A percentile compares a stretch with the other conserved stretches of the same genome.
Conservation (phyloP, 2,113 vertebrate species). For the Dunckerocampus dactyliophorus region DNA sequence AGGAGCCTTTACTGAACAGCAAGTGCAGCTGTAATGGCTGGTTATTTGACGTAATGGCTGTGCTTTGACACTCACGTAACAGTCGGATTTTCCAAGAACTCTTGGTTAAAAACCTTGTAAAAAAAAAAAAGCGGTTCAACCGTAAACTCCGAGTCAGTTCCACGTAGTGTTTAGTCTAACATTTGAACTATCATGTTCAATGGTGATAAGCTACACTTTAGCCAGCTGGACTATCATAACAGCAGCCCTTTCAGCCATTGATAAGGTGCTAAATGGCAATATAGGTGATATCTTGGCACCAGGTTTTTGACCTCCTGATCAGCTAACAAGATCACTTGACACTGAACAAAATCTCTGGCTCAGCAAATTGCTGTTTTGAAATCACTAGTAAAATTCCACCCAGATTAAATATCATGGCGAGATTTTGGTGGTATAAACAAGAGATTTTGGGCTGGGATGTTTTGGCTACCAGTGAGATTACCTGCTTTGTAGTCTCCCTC, state of each 20-base stretch:
- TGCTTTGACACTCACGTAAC: not conserved
- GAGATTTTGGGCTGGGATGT: slow-evolving; percentile 50
- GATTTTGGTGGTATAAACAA: slow-evolving; percentile 57
- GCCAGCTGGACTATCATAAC: slow-evolving; percentile 54
- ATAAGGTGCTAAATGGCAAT: slow-evolving; percentile 53
- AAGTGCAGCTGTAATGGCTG: not conserved
- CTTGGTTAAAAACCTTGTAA: not conserved
- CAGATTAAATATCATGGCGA: slow-evolving; percentile 57
- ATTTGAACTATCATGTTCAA: slow-evolving; percentile 46
- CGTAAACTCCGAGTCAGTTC: not conserved
- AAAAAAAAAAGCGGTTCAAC: not conserved
- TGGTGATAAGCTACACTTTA: slow-evolving; percentile 47
- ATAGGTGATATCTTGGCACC: slow-evolving; percentile 58
- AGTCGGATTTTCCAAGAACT: slow-evolving; percentile 2
- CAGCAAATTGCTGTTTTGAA: slow-evolving; percentile 33
- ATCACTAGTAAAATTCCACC: slow-evolving; percentile 44
- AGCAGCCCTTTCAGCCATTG: slow-evolving; percentile 49
- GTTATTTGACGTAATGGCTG: not conserved
- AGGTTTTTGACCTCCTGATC: slow-evolving; percentile 58
- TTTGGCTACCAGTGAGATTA: slow-evolving; percentile 69
- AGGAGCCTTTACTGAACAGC: slow-evolving; percentile 8
- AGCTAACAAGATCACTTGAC: slow-evolving; percentile 37
- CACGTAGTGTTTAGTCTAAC: slow-evolving; percentile 50
- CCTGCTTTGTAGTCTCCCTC: slow-evolving; percentile 45
- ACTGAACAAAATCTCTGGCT: slow-evolving; percentile 20